These are phyloP conservation scores for Thymelicus sylvestris DNA, from an alignment of 2,888 invertebrate genomes.

Conservation along the genomic window DNA sequence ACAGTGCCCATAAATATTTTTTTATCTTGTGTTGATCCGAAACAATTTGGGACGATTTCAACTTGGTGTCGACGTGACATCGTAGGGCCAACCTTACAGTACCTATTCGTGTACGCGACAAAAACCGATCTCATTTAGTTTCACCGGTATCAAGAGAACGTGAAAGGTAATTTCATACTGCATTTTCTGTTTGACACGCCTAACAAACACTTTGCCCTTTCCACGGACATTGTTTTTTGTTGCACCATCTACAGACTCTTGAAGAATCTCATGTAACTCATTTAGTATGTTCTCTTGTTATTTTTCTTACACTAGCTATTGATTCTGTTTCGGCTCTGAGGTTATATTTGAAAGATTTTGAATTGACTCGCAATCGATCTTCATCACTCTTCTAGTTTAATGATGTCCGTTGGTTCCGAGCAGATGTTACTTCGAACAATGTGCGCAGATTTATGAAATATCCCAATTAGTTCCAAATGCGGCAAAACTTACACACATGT, in stretches of 20 bases:
- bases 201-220: constrained; percentile 75
- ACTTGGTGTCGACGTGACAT: constrained; percentile 63
- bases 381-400: constrained; percentile 22
- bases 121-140: constrained; percentile 79
- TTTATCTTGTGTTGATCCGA: constrained; percentile 44
- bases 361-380: constrained; percentile 25
- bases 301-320: constrained; percentile 10
- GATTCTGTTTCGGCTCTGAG: constrained; percentile 5
- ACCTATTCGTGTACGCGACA: constrained; percentile 51
- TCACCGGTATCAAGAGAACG: constrained; percentile 74
- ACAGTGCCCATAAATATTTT: constrained; percentile 45
- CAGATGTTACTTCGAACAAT: constrained; percentile 78
- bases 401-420: constrained; percentile 41
- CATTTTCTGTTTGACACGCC: constrained; percentile 77
- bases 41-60: constrained; percentile 56
- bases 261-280: constrained; percentile 16
- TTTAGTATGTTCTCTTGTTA: constrained; percentile 24
- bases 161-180: constrained; percentile 82
- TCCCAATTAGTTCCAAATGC: constrained; percentile 83
- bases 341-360: constrained; percentile 8
- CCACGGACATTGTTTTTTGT: constrained; percentile 66
- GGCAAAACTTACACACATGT: constrained; percentile 78
- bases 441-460: constrained; percentile 69
- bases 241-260: constrained; percentile 26
- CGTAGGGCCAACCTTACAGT: constrained; percentile 46